Conservation (phyloP, 2,797 vertebrate genomes). For the Pseudotriccus pelzelni region DNA sequence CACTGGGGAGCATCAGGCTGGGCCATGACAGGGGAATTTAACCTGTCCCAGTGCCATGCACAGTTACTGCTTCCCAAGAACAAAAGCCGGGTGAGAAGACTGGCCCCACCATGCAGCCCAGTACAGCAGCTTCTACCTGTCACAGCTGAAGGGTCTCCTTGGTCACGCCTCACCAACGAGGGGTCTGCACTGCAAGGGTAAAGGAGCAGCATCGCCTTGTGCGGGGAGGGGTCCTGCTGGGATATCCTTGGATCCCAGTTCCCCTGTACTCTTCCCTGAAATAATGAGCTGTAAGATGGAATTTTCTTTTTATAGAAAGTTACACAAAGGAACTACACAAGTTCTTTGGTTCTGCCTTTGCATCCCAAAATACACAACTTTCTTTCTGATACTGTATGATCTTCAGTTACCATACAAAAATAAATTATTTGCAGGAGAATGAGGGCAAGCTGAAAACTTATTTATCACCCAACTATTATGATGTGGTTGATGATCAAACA, state of each 20-base stretch:
- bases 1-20: background rate
- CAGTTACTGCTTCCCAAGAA: background rate
- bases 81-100: background rate
- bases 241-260: background rate
- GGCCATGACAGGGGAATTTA: background rate
- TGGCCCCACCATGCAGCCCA: accelerated
- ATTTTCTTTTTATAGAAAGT: slow-evolving; percentile 12
- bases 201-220: background rate
- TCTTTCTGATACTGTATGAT: slow-evolving; percentile 23
- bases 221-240: background rate
- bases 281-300: background rate
- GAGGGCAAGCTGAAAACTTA: slow-evolving; percentile 31
- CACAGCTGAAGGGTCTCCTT: background rate
- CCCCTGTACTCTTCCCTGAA: background rate
- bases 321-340: background rate
- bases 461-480: slow-evolving; percentile 61
- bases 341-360: slow-evolving; percentile 30
- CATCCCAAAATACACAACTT: slow-evolving; percentile 19
- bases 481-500: slow-evolving; percentile 63
- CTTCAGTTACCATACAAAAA: slow-evolving; percentile 26
- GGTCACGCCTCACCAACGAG: background rate
- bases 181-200: background rate
- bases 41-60: accelerated
- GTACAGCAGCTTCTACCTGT: background rate
- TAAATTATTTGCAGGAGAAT: slow-evolving; percentile 36